Evolutionary conservation across 2,797 vertebrate species (phyloP).

Genomic region (Cryptoblepharus egeriae): DNA sequence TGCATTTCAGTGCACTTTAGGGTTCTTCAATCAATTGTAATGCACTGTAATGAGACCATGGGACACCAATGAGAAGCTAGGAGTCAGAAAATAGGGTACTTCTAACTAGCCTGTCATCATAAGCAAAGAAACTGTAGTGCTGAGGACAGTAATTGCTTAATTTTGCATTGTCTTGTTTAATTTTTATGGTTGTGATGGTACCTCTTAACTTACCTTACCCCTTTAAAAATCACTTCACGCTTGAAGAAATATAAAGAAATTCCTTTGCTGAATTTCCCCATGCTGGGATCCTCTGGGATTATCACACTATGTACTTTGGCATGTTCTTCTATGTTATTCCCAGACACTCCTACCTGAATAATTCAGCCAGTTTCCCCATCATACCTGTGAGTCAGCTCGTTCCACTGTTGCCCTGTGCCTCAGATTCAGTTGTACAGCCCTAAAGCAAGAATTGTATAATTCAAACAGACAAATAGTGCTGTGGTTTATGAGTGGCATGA

Average conservation of each 20-base stretch:
- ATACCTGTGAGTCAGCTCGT: conserved; percentile 14
- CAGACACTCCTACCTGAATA: conserved; percentile 8
- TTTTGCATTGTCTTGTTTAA: not conserved
- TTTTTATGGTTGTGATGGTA: not conserved
- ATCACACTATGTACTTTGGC: conserved; percentile 3
- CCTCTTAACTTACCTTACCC: not conserved
- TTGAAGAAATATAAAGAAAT: not conserved
- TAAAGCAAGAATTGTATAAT: conserved; percentile 13
- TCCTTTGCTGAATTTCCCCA: not conserved
- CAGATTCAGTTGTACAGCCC: not conserved
- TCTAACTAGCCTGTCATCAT: not conserved
- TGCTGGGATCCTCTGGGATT: not conserved
- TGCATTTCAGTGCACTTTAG: not conserved
- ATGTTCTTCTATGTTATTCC: not conserved
- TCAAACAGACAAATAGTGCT: conserved; percentile 6
- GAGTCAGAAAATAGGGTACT: not conserved
- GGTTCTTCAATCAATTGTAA: not conserved
- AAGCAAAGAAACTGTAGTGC: not conserved
- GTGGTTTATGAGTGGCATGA: conserved; percentile 15
- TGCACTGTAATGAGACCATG: not conserved
- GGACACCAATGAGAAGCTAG: rapidly evolving
- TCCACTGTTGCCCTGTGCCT: not conserved
- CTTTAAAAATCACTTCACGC: not conserved
- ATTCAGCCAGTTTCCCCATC: not conserved
- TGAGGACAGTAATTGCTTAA: not conserved